phyloP scores from a whole-genome alignment of 1,140 invertebrate species.

The Apis florea region DNA sequence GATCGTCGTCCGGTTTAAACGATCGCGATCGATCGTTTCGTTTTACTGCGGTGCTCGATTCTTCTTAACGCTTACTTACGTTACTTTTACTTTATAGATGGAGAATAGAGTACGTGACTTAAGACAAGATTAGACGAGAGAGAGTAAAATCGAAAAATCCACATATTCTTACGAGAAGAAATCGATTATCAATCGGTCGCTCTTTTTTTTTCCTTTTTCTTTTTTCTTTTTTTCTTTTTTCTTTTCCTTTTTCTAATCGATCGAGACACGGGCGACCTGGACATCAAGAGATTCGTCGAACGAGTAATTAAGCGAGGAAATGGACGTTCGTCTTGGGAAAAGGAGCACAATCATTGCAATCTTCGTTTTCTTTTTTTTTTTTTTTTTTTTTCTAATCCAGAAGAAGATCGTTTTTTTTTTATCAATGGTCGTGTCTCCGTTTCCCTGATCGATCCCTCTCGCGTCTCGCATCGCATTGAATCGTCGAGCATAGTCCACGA shows the following conservation, averaged over 20 bases:
- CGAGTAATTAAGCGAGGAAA: not conserved
- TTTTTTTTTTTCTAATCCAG: conserved; percentile 3
- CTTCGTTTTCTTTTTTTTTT: not conserved
- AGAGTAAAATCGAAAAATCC: conserved; percentile 63
- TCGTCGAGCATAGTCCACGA: not conserved
- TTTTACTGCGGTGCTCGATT: conserved; percentile 26
- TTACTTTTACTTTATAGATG: conserved; percentile 23
- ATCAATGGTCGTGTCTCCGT: not conserved
- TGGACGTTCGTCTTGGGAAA: too few species aligned
- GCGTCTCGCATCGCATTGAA: not conserved
- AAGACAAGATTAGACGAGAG: conserved; percentile 52
- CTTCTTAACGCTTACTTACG: conserved; percentile 28
- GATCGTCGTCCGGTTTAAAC: not conserved
- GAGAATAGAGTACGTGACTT: conserved; percentile 43
- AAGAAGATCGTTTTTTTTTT: conserved; percentile 19
- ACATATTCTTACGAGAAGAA: conserved; percentile 55
- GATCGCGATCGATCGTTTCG: conserved; percentile 22
- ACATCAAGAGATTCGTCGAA: not conserved
- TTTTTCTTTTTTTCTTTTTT: not conserved
- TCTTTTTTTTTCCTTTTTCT: not conserved
- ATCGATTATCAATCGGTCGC: conserved; percentile 42
- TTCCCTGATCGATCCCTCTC: not conserved
- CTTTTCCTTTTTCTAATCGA: not conserved
- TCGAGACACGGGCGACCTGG: conserved; percentile 19
- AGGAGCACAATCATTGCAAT: not conserved